Evolutionary conservation across 2,888 invertebrate species (phyloP).

Genomic region (Spicauda simplicius): DNA sequence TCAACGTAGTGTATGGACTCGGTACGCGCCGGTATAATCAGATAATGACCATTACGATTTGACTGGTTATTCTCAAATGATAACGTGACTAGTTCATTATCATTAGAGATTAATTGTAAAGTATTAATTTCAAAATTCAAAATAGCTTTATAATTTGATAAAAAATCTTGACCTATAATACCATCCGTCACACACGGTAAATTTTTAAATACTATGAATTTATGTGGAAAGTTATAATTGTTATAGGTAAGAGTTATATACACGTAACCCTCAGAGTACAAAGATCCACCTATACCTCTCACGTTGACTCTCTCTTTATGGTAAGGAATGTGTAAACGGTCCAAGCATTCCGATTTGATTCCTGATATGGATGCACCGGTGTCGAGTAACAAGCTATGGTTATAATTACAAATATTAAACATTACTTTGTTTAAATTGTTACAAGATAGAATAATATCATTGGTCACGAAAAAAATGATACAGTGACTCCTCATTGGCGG

Average conservation of each 20-base stretch:
- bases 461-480: slow-evolving; percentile 5
- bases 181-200: slow-evolving; percentile 32
- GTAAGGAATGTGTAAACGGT: slow-evolving; percentile 12
- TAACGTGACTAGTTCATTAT: background rate
- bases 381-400: too few relatives aligned
- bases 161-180: too few relatives aligned
- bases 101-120: background rate
- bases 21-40: slow-evolving; percentile 37
- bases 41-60: background rate
- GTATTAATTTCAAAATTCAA: slow-evolving; percentile 24
- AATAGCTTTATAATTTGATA: slow-evolving; percentile 27
- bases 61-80: too few relatives aligned
- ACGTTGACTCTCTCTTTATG: slow-evolving; percentile 12
- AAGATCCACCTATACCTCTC: slow-evolving; percentile 12
- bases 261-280: slow-evolving; percentile 16
- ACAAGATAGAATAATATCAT: slow-evolving; percentile 11
- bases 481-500: too few relatives aligned
- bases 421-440: slow-evolving; percentile 19
- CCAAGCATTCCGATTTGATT: slow-evolving; percentile 8
- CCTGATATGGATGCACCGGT: slow-evolving; percentile 12
- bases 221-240: slow-evolving; percentile 12
- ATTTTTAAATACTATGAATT: slow-evolving; percentile 24
- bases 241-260: slow-evolving; percentile 18
- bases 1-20: slow-evolving; percentile 40
- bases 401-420: slow-evolving; percentile 15